Evolutionary conservation across 2,797 vertebrate genomes (phyloP).

Genomic region (Limnodromus scolopaceus): DNA sequence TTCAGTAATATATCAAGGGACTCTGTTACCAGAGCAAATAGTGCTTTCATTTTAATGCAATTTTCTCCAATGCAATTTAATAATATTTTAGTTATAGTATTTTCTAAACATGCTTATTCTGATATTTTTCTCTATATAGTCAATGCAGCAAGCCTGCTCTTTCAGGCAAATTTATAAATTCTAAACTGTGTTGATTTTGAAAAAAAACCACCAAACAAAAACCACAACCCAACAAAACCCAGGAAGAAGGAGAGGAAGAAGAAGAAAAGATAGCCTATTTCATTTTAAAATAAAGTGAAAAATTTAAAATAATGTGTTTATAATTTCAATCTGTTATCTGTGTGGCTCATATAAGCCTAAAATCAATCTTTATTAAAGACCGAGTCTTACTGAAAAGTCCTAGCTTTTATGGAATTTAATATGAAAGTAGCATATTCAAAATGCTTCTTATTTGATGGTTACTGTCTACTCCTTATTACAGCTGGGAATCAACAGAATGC

Average conservation of each 20-base stretch:
- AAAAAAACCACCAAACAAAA: neutral
- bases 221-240: rapidly evolving
- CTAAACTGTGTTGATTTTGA: neutral
- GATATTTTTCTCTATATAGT: neutral
- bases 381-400: neutral
- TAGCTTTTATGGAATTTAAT: neutral
- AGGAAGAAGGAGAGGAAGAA: neutral
- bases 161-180: neutral
- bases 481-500: neutral
- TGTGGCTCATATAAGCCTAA: rapidly evolving
- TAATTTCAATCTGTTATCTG: neutral
- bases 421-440: neutral
- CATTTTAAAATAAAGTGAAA: neutral
- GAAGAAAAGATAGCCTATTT: neutral
- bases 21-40: neutral
- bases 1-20: neutral
- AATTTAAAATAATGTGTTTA: neutral
- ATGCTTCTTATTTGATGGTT: neutral
- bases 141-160: neutral
- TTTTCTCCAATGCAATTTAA: neutral
- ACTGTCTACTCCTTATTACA: neutral
- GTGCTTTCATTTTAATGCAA: neutral
- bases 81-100: neutral
- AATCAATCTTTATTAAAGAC: neutral
- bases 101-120: neutral